Evolutionary conservation across 2,888 invertebrate genomes (phyloP), one percentile per base, ranked within the genome.

Genomic region (Dasysyrphus tricinctus): DNA sequence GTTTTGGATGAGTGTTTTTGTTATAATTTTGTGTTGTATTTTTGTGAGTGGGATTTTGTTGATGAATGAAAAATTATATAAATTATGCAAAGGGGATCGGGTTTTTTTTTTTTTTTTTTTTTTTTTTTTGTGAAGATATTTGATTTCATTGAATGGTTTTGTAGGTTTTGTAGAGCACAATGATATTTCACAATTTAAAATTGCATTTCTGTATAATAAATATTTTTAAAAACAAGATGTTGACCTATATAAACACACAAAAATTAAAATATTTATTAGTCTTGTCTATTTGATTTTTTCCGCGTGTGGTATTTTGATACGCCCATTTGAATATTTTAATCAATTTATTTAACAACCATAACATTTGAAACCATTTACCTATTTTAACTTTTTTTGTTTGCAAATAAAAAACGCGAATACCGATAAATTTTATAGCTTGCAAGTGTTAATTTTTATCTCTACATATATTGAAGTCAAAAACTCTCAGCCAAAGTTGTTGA

Each of bases 121-220:
- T n/a, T n/a, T n/a, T n/a, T n/a, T n/a, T 37, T 37, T 54, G 24
- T 51, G 39, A 24, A 49, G 67, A 54, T 69, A 69, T 61, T 69
- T 42, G 69, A 69, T 69, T 69, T 69, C 29, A 69, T 69, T 69
- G 24, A 69, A 54, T 69, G 39, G 54, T 39, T 42, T 42, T 69
- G 54, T 69, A n/a, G n/a, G n/a, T 47, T 42, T 67, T 67, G 1
- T 54, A 39, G 14, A 69, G 1, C 37, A 24, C 51, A 37, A 69
- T 51, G 39, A n/a, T 69, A 24, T 69, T 69, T 42, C 69, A 39
- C 69, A 54, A 54, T n/a, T n/a, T 16, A 2, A 54, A 69, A 54
- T 69, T 69, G 69, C 69, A 69, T 51, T 39, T 39, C 54, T 39
- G 16, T 16, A 3, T 47, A 3, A 11, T n/a, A 19, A 11, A 19